Evolutionary conservation across 2,888 invertebrate genomes (phyloP), one percentile per base, ranked within the genome.

Genomic region (Lomographa bimaculata): DNA sequence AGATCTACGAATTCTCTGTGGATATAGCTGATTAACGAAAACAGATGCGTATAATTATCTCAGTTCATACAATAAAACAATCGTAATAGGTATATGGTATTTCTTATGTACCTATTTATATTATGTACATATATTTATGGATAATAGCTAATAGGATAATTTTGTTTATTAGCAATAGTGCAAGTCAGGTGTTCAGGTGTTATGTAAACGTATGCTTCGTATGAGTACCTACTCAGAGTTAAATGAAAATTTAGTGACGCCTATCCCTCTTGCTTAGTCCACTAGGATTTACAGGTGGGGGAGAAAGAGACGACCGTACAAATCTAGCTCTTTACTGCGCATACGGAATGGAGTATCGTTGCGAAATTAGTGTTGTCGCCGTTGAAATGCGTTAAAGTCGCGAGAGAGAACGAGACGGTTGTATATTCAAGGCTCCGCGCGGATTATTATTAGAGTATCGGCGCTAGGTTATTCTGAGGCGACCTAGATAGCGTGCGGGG

Each of bases 391-490:
- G 60, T 48, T 52, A 60, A 53, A 70, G 68, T 69, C 70, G 61
- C 67, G 65, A 63, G 87, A 65, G 70, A 74, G 85, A 87, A 78
- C 67, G 68, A 68, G 87, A 89, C 78, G 65, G 68, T 69, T 58
- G 63, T 71, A 81, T 60, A 60, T 72, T 68, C 79, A 80, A 83
- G 83, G 86, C 67, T 83, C 71, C 67, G 66, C 60, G 67, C 67
- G 69, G 77, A 85, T 82, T 84, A 87, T 85, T 89, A 85, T 87
- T 85, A 86, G 84, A 85, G 83, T 86, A 87, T 87, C 79, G 85
- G 86, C 83, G 84, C 86, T 89, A 87, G 87, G 87, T 87, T 87
- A 87, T 87, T 87, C 86, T 79, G 79, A 87, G 81, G 73, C 84
- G 86, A 87, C 89, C 89, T 86, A 89, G 89, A 87, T 89, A 83